Percentiles rank a stretch among this genome's conserved stretches.
Evolutionary conservation across 2,113 vertebrate genomes (phyloP).

Genomic region (Ameiurus melas): DNA sequence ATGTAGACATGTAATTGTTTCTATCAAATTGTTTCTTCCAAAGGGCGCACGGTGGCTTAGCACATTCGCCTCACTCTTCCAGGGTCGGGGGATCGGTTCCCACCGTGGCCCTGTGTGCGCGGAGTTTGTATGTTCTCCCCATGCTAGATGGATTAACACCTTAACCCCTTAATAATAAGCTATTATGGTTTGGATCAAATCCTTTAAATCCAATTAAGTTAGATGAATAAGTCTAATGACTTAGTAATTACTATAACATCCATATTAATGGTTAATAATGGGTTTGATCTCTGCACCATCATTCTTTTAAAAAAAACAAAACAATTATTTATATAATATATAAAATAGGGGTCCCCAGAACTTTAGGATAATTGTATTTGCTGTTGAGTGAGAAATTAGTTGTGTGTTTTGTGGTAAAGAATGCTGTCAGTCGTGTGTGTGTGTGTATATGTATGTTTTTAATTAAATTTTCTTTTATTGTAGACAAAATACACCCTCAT

Average conservation of each 20-base stretch:
- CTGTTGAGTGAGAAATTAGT: background rate
- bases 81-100: too few relatives aligned
- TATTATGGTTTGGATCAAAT: background rate
- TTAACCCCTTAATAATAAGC: background rate
- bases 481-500: conserved; percentile 98
- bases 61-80: too few relatives aligned
- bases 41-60: too few relatives aligned
- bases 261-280: background rate
- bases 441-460: background rate
- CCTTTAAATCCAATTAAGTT: background rate
- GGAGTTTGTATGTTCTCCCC: too few relatives aligned
- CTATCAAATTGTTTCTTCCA: too few relatives aligned
- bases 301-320: background rate
- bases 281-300: background rate
- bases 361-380: background rate
- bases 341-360: background rate
- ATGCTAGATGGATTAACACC: too few relatives aligned
- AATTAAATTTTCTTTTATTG: conserved; percentile 43
- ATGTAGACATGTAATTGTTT: background rate
- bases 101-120: too few relatives aligned
- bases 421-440: background rate
- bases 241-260: background rate
- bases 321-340: background rate
- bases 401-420: background rate
- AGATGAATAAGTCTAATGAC: background rate